Evolutionary conservation across 1,140 invertebrate genomes (phyloP), one percentile per base, ranked within the genome.

Genomic region (Lordiphosa collinella): DNA sequence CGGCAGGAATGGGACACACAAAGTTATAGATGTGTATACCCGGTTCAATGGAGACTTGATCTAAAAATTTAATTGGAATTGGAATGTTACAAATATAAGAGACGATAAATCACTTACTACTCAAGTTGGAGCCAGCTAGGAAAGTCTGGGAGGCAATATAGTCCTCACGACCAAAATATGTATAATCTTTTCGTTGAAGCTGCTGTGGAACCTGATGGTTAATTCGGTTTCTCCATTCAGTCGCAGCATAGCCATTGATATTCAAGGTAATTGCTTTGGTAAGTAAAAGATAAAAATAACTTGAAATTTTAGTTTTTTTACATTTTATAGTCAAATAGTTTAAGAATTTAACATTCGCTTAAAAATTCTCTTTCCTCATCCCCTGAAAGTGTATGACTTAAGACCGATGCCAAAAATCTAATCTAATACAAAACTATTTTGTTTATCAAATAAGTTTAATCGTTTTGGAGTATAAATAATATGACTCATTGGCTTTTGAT

Each of bases 11-110:
- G 5, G 89, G 86, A 53, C 90, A 92, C 18, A 78, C 87, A 69
- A 93, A 93, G 32, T 90, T 91, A 74, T 92, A 93, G n/a, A 71
- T 82, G 63, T 93, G 90, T 37, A 91, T 88, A n/a, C 92, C 92
- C 3, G 84, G 73, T 41, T 86, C 76, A 34, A 86, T 62, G 1
- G 59, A 53, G 2, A 82, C 44, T 64, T 80, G 67, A 1, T 60
- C 75, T 80, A 18, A 2, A n/a, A 13, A 56, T 18, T 0, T 5
- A 6, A 38, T 25, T 10, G 6, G 16, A 4, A 34, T 41, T 41
- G 13, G 7, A 22, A 10, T 87, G 9, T 34, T 46, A 3, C n/a
- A 3, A n/a, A 93, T 93, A 36, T 90, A 89, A n/a, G n/a, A n/a
- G n/a, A n/a, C n/a, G n/a, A n/a, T 65, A 92, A 91, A 87, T 94